A percentile compares a stretch with the other conserved stretches of the same genome.
phyloP scores from a whole-genome alignment of 2,888 invertebrate genomes.

The Pterostichus niger region DNA sequence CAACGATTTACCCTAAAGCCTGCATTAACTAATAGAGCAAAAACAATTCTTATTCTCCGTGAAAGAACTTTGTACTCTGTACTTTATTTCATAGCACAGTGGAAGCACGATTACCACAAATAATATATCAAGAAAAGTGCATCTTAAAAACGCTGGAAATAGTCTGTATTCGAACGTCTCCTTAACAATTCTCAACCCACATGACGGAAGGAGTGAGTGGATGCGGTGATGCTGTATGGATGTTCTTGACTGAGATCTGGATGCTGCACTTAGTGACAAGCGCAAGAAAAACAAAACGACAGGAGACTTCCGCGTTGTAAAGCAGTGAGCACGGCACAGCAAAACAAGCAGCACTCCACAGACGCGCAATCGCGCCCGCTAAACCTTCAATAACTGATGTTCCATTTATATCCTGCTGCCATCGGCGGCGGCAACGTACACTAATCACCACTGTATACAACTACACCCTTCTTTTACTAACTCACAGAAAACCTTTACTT shows the following conservation, averaged over 20 bases:
- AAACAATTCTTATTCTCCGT: background rate
- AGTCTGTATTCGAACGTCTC: background rate
- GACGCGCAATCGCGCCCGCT: conserved; percentile 6
- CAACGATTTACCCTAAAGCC: conserved; percentile 15
- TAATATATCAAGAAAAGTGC: conserved; percentile 33
- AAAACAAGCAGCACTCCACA: conserved; percentile 37
- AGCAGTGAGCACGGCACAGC: conserved; percentile 13
- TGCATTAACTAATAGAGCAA: conserved; percentile 7
- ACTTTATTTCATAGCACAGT: background rate
- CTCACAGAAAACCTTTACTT: background rate
- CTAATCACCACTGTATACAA: background rate
- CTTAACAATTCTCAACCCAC: conserved; percentile 20
- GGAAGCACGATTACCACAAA: conserved; percentile 29
- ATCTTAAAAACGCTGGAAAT: conserved; percentile 20
- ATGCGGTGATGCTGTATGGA: conserved; percentile 21
- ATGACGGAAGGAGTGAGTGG: conserved; percentile 21
- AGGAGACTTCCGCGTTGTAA: conserved; percentile 44
- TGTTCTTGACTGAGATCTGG: conserved; percentile 35
- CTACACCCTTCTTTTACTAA: background rate
- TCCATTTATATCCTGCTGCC: conserved; percentile 49
- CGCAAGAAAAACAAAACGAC: conserved; percentile 34
- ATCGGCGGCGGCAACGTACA: background rate
- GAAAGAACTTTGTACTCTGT: background rate
- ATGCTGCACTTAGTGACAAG: conserved; percentile 54
- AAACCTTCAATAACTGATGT: conserved; percentile 54